Percentiles rank a stretch among this genome's conserved stretches.
Conservation (phyloP, 2,113 vertebrate genomes). For the Furnarius figulus region DNA sequence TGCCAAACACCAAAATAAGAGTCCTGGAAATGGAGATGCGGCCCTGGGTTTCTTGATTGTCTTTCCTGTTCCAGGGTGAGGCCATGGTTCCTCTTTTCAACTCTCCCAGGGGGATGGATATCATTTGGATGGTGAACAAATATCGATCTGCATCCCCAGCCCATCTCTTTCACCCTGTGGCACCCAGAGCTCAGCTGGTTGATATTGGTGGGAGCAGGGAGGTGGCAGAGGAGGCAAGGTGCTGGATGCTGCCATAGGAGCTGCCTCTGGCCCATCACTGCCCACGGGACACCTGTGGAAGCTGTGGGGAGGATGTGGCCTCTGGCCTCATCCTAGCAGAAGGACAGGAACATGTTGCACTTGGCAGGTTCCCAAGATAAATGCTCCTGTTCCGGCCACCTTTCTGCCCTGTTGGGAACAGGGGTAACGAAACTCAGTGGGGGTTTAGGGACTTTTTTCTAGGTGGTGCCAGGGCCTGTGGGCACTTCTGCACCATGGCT, state of each 20-base stretch:
- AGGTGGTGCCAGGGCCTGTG: neutral
- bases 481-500: neutral
- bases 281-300: neutral
- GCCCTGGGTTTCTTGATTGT: neutral
- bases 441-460: neutral
- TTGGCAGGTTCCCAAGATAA: neutral
- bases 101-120: rapidly evolving
- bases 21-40: neutral
- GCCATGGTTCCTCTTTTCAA: neutral
- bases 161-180: neutral
- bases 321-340: neutral
- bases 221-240: neutral
- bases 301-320: neutral
- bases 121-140: neutral
- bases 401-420: neutral
- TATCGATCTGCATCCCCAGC: neutral
- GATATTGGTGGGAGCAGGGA: neutral
- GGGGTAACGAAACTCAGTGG: neutral
- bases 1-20: slow-evolving; percentile 25
- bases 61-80: neutral
- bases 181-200: neutral
- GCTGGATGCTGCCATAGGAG: neutral
- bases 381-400: neutral
- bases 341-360: rapidly evolving
- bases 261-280: neutral